Percentiles rank a stretch among this genome's conserved stretches.
phyloP scores from a whole-genome alignment of 2,113 vertebrate genomes.

The Eretmochelys imbricata region DNA sequence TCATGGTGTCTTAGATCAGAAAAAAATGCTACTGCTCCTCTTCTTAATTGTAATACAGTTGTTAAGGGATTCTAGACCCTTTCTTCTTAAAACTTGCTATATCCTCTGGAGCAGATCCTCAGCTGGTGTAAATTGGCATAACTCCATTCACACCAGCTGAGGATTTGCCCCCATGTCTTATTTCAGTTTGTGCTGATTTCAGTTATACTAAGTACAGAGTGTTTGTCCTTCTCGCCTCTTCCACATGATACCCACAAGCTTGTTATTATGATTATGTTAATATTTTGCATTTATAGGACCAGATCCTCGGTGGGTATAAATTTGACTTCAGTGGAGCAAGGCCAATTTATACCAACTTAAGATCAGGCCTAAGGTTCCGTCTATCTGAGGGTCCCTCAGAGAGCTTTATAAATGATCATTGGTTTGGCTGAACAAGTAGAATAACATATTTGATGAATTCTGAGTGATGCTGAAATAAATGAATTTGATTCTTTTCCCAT shows the following conservation, averaged over 20 bases:
- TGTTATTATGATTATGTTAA: neutral
- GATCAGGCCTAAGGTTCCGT: neutral
- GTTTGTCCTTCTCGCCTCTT: conserved; percentile 4
- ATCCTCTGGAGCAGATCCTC: neutral
- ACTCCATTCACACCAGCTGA: neutral
- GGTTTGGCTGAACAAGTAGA: neutral
- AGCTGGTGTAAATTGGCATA: neutral
- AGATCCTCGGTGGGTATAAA: neutral
- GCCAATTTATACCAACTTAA: neutral
- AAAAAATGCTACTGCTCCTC: neutral
- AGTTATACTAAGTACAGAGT: neutral
- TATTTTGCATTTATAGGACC: neutral
- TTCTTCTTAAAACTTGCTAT: conserved; percentile 27
- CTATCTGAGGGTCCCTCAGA: neutral
- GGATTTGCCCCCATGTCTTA: neutral
- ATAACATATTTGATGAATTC: neutral
- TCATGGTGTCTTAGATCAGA: neutral
- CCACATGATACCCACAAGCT: neutral
- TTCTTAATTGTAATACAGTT: conserved; percentile 15
- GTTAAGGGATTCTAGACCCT: conserved; percentile 19
- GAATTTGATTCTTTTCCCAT: neutral
- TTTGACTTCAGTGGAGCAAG: neutral
- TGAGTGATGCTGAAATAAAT: neutral
- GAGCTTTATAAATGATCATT: neutral
- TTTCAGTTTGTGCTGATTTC: neutral